phyloP scores from a whole-genome alignment of 1,140 invertebrate species.

The Drosophila watanabei region DNA sequence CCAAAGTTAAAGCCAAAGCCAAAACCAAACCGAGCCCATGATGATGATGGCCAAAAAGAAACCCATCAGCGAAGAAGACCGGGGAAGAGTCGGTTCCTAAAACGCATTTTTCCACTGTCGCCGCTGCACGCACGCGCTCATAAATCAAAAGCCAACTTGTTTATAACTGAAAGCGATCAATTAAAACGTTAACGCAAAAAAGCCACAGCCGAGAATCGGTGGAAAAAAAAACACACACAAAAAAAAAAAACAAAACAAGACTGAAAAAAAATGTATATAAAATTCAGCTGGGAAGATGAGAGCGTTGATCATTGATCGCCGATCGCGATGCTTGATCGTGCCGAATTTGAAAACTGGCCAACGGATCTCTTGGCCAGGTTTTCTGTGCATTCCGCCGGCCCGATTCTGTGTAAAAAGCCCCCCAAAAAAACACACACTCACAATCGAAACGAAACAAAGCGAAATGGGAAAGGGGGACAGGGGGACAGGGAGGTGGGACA shows the following conservation, averaged over 20 bases:
- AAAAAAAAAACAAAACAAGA: slow-evolving; percentile 14
- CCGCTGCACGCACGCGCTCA: slow-evolving; percentile 79
- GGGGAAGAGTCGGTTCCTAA: slow-evolving; percentile 55
- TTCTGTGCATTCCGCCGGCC: slow-evolving; percentile 67
- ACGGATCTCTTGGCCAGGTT: slow-evolving; percentile 29
- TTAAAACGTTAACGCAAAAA: slow-evolving; percentile 84
- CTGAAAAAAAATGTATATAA: slow-evolving; percentile 43
- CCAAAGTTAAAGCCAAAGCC: slow-evolving; percentile 3
- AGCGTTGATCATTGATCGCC: slow-evolving; percentile 55
- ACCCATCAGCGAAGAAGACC: slow-evolving; percentile 38
- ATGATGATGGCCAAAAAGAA: slow-evolving; percentile 52
- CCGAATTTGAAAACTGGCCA: slow-evolving; percentile 75
- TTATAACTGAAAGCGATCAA: slow-evolving; percentile 84
- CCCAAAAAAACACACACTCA: slow-evolving; percentile 10
- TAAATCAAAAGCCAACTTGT: slow-evolving; percentile 82
- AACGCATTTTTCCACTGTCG: slow-evolving; percentile 74
- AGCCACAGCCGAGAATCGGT: slow-evolving; percentile 37
- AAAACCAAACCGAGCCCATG: slow-evolving; percentile 1
- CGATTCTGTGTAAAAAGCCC: slow-evolving; percentile 63
- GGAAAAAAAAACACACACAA: slow-evolving; percentile 11
- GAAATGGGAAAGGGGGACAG: not conserved
- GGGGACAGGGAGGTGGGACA: slow-evolving; percentile 4
- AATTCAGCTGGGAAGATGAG: slow-evolving; percentile 60
- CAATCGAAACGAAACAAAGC: slow-evolving; percentile 23
- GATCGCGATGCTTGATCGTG: slow-evolving; percentile 74